Conservation (phyloP, 2,888 invertebrate genomes). For the Drosophila hamatofila region DNA sequence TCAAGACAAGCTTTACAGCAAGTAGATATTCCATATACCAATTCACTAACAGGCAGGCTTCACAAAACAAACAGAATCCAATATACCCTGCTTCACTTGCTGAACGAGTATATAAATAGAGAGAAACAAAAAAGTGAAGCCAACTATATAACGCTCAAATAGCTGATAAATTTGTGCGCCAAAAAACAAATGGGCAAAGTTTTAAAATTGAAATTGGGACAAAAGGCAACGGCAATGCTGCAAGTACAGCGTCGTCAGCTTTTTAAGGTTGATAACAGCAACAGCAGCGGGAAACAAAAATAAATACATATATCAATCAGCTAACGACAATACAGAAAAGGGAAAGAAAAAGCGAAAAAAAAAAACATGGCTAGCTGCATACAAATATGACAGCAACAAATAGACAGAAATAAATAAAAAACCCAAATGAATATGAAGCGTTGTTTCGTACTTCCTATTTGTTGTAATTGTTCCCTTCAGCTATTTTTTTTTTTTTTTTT, state of each 20-base stretch:
- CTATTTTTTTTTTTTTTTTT: background rate
- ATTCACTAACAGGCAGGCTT: too few species aligned
- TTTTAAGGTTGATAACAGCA: slow-evolving; percentile 29
- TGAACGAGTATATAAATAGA: background rate
- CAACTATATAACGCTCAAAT: slow-evolving; percentile 60
- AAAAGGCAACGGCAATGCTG: slow-evolving; percentile 61
- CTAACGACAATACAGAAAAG: slow-evolving; percentile 64
- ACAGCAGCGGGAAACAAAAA: slow-evolving; percentile 13
- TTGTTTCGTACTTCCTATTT: slow-evolving; percentile 50
- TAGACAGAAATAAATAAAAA: slow-evolving; percentile 64
- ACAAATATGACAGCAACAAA: slow-evolving; percentile 68
- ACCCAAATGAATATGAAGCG: slow-evolving; percentile 72
- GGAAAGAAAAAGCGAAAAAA: background rate
- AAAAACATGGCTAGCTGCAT: slow-evolving; percentile 49
- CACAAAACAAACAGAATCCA: too few species aligned
- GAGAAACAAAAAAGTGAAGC: slow-evolving; percentile 9
- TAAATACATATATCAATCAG: slow-evolving; percentile 79
- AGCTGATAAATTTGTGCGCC: slow-evolving; percentile 74
- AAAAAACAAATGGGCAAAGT: slow-evolving; percentile 76
- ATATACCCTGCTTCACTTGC: background rate
- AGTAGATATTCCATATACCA: too few species aligned
- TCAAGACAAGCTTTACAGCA: too few species aligned
- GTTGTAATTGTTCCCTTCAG: slow-evolving; percentile 25
- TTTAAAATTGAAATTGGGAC: slow-evolving; percentile 77
- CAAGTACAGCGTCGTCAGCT: slow-evolving; percentile 43